Conservation (phyloP, 2,113 vertebrate genomes). For the Toxotes jaculatrix region DNA sequence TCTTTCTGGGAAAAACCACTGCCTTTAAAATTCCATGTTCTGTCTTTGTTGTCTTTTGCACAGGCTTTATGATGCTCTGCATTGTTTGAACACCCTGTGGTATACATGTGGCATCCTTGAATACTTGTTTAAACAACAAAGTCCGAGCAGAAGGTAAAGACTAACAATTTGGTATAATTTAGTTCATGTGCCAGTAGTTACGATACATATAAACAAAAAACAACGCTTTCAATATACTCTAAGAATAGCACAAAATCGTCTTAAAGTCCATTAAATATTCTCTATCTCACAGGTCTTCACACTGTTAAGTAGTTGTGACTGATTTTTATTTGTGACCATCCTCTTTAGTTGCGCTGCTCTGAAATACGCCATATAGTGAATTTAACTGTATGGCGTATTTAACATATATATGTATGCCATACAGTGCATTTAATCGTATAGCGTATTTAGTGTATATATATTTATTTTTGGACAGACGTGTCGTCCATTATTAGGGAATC, state of each 20-base stretch:
- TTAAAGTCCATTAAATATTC: background rate
- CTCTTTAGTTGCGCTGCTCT: no score
- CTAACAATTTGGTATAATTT: background rate
- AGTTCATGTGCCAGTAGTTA: background rate
- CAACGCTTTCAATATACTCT: background rate
- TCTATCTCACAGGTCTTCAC: background rate
- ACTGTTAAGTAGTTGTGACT: background rate
- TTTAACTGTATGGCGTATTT: background rate
- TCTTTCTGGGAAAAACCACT: no score
- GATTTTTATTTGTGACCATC: background rate
- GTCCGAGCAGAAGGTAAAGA: background rate
- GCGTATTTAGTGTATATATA: no score
- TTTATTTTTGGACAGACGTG: no score
- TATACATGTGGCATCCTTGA: background rate
- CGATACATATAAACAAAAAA: background rate
- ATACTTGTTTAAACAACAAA: background rate
- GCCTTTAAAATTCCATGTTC: no score
- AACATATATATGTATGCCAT: no score
- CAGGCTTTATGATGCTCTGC: background rate
- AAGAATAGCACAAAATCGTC: background rate
- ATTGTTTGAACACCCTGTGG: no score
- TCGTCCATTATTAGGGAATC: accelerated
- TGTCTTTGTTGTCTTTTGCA: background rate
- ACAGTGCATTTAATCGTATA: no score
- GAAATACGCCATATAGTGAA: background rate